Percentiles rank a stretch among this genome's conserved stretches.
These are phyloP conservation scores for Synergus gifuensis DNA, from an alignment of 2,888 invertebrate genomes.

Conservation along the genomic window DNA sequence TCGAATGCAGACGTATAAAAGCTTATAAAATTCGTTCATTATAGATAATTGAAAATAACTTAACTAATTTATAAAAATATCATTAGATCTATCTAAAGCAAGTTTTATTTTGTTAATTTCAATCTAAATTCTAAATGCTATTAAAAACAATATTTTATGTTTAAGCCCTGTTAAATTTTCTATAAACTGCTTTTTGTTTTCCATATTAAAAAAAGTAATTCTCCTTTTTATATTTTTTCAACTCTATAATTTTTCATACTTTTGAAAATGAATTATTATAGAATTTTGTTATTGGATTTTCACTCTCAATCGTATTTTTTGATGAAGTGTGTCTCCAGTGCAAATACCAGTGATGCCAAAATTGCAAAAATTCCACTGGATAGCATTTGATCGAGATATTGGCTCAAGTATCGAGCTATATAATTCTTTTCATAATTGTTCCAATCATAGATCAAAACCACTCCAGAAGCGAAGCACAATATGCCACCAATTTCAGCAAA, in stretches of 20 bases:
- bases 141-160: not conserved
- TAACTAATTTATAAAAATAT: not conserved
- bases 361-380: constrained; percentile 83
- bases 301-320: constrained; percentile 61
- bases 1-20: not conserved
- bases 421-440: constrained; percentile 75
- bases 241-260: too few relatives aligned
- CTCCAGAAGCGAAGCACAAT: constrained; percentile 83
- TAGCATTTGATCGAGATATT: constrained; percentile 81
- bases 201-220: not conserved
- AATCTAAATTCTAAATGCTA: not conserved
- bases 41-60: not conserved
- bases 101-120: not conserved
- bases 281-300: not conserved
- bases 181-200: too few relatives aligned
- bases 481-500: constrained; percentile 82
- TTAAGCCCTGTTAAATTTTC: not conserved
- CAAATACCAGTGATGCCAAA: constrained; percentile 81
- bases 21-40: not conserved
- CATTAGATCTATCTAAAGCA: not conserved
- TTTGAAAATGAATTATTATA: not conserved
- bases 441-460: constrained; percentile 80
- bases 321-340: constrained; percentile 82
- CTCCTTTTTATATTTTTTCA: too few relatives aligned
- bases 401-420: constrained; percentile 80